These are phyloP conservation scores for Euwallacea similis DNA, from an alignment of 1,140 invertebrate genomes.

Conservation along the genomic window DNA sequence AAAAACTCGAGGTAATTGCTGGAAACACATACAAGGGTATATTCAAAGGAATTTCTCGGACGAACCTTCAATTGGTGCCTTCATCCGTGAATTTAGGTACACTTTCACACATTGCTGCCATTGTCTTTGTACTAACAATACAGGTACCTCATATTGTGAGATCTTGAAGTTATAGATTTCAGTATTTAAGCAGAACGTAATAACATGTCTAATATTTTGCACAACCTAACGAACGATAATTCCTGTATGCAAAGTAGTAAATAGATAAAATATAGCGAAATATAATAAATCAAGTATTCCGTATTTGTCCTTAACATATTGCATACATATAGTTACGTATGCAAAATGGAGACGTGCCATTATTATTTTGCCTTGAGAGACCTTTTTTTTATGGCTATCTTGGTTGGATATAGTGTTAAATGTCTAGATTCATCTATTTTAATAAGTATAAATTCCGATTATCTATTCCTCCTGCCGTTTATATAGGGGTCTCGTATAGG, in stretches of 20 bases:
- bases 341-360: slow-evolving; percentile 2
- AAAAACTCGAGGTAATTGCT: not conserved
- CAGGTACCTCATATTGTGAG: too few species aligned
- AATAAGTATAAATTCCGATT: too few species aligned
- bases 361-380: not conserved
- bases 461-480: too few species aligned
- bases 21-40: not conserved
- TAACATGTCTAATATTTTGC: too few species aligned
- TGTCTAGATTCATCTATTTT: too few species aligned
- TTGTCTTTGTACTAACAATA: slow-evolving; percentile 25
- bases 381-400: too few species aligned
- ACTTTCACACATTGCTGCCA: slow-evolving; percentile 40
- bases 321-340: not conserved
- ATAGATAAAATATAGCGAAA: not conserved
- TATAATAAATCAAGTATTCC: slow-evolving; percentile 7
- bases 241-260: slow-evolving; percentile 7
- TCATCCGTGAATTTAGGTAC: slow-evolving; percentile 41
- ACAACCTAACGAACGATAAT: too few species aligned
- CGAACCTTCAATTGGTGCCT: slow-evolving; percentile 27
- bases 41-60: slow-evolving; percentile 24
- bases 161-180: too few species aligned
- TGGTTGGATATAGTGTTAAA: too few species aligned
- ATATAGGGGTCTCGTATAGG: too few species aligned
- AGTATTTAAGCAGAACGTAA: too few species aligned
- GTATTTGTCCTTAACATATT: slow-evolving; percentile 28